Conservation (phyloP, 2,888 invertebrate species). For the Dolomedes plantarius region DNA sequence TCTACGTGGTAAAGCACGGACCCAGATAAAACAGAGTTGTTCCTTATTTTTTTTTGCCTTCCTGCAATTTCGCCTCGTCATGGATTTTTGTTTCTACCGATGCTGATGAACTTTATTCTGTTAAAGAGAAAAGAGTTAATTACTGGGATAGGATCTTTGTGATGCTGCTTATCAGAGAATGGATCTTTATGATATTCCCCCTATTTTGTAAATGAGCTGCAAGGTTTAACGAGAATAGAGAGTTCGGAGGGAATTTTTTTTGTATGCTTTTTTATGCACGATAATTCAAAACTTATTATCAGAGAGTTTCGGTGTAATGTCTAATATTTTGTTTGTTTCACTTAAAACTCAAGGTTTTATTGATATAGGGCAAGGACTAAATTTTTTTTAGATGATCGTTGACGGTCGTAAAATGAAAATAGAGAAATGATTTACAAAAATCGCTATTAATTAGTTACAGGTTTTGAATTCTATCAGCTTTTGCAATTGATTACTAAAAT, state of each 20-base stretch:
- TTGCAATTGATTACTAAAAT: too few relatives aligned
- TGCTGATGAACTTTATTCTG: conserved; percentile 45
- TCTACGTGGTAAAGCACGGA: conserved; percentile 62
- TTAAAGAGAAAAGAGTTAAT: conserved; percentile 13
- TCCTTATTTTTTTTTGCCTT: conserved; percentile 23
- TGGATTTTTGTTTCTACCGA: conserved; percentile 7
- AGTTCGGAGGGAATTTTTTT: neutral
- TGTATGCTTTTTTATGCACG: neutral
- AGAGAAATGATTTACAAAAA: too few relatives aligned
- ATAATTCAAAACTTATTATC: too few relatives aligned
- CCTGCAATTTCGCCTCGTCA: conserved; percentile 24
- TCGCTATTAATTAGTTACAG: too few relatives aligned
- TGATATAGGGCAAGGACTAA: too few relatives aligned
- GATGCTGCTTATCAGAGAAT: neutral
- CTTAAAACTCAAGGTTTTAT: too few relatives aligned
- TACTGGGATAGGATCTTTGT: conserved; percentile 9
- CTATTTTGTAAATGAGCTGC: neutral
- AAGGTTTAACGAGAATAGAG: neutral
- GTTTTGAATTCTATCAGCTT: too few relatives aligned
- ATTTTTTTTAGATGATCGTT: too few relatives aligned
- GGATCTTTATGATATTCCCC: neutral
- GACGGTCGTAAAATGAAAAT: too few relatives aligned
- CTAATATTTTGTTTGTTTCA: too few relatives aligned
- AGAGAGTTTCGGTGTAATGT: too few relatives aligned
- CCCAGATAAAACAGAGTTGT: conserved; percentile 65